phyloP scores from a whole-genome alignment of 23 tunicate genomes.

The Trididemnum clinides region DNA sequence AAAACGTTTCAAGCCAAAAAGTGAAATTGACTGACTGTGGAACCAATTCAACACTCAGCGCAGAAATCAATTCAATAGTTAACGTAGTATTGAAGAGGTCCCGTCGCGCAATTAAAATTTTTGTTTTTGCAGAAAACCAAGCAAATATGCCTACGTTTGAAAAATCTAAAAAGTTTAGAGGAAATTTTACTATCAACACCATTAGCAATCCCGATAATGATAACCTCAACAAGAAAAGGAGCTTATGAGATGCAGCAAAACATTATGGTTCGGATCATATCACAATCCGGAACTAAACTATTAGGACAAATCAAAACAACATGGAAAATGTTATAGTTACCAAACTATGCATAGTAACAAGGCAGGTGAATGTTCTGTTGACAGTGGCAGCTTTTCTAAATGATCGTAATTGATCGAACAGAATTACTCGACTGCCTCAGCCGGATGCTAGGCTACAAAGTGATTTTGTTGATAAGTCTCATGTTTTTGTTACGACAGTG shows the following conservation, averaged over 20 bases:
- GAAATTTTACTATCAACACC: too few species aligned
- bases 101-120: too few species aligned
- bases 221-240: not conserved
- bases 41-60: too few species aligned
- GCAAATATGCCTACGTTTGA: too few species aligned
- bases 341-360: slow-evolving; percentile 17
- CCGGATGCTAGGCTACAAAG: not conserved
- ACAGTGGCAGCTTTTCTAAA: not conserved
- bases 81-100: too few species aligned
- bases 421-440: not conserved
- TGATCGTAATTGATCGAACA: not conserved
- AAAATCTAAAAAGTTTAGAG: too few species aligned
- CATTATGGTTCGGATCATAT: not conserved
- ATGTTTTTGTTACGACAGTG: too few species aligned
- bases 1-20: too few species aligned
- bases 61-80: too few species aligned
- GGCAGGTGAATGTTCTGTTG: slow-evolving; percentile 20
- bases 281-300: slow-evolving; percentile 3
- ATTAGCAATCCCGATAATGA: not conserved
- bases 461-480: not conserved
- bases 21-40: too few species aligned
- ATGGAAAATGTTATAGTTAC: not conserved
- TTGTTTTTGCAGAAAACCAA: too few species aligned
- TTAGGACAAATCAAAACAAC: not conserved
- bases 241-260: not conserved